These are phyloP conservation scores for Onthophagus taurus DNA, from an alignment of 1,140 invertebrate genomes.

Conservation along the genomic window DNA sequence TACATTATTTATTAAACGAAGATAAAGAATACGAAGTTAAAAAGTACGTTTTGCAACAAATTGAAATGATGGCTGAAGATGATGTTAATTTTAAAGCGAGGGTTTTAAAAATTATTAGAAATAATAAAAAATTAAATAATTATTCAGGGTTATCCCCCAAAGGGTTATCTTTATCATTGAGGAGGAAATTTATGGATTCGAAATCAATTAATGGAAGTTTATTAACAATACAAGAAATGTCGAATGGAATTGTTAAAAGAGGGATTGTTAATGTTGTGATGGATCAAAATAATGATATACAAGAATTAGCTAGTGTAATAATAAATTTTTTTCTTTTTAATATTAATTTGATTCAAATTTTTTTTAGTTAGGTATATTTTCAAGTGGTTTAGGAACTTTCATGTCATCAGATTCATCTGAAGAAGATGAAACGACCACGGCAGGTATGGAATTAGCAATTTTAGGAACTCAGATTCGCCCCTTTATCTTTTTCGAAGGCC, in stretches of 20 bases:
- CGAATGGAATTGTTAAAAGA: conserved; percentile 61
- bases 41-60: conserved; percentile 54
- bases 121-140: conserved; percentile 46
- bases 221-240: conserved; percentile 65
- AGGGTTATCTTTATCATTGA: conserved; percentile 64
- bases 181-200: conserved; percentile 47
- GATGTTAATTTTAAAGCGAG: conserved; percentile 39
- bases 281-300: conserved; percentile 40
- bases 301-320: conserved; percentile 44
- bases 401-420: conserved; percentile 44
- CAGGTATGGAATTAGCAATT: conserved; percentile 76
- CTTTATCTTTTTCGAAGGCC: conserved; percentile 75
- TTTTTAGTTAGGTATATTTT: conserved; percentile 61
- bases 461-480: conserved; percentile 70
- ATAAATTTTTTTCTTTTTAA: not conserved
- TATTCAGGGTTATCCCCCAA: conserved; percentile 56
- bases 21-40: conserved; percentile 56
- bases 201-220: conserved; percentile 58
- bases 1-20: conserved; percentile 44
- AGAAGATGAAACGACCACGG: conserved; percentile 55
- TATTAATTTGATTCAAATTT: not conserved
- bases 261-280: conserved; percentile 65
- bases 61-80: conserved; percentile 50
- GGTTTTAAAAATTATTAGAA: conserved; percentile 36
- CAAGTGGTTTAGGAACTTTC: conserved; percentile 62